Base-by-base conservation (phyloP, 2,888 invertebrate species). In the Drosophila rubida region DNA sequence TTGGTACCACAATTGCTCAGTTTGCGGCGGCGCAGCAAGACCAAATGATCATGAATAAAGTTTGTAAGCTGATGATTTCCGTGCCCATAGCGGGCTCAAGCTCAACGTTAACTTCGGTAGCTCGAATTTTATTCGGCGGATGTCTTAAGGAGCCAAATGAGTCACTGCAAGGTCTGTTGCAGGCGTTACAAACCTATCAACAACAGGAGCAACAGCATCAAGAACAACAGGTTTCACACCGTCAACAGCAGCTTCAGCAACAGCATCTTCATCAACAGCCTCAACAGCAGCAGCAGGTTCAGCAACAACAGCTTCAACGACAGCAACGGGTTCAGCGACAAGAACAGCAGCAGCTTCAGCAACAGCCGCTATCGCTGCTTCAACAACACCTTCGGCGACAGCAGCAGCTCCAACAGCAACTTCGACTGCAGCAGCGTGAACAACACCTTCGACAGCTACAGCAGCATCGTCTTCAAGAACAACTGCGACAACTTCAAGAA, bases 21-120 rank as follows among this genome's bases (percentile, higher is more conserved):
- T 39, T 57, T 5, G 62, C 80, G 0, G 4, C 57, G 0, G 2
- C 2, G 1, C 67, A 14, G 0, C 9, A 50, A 0, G 27, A 76
- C 6, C 7, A 1, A 1, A 3, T 3, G 6, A 30, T 68, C 5
- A 11, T 23, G 3, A 5, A n/a, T 0, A 45, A 45, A 19, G 45
- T 37, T 0, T 9, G 45, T 11, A 8, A 48, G 3, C 13, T 78
- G 39, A 6, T 69, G 5, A 6, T 68, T 1, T 58, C 14, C 5
- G 27, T 11, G 27, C 64, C 64, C 7, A 16, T 70, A 4, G 22
- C 4, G 1, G 1, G n/a, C 5, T 32, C 32, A 1, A 11, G 11
- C 32, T 11, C 4, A 4, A 32, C 32, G 4, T 11, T 9, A n/a
- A 5, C 32, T 5, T 4, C 32, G n/a, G 32, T 32, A 4, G 32